Evolutionary conservation across 2,797 vertebrate genomes (phyloP).

Genomic region (Gymnopithys bicolor): DNA sequence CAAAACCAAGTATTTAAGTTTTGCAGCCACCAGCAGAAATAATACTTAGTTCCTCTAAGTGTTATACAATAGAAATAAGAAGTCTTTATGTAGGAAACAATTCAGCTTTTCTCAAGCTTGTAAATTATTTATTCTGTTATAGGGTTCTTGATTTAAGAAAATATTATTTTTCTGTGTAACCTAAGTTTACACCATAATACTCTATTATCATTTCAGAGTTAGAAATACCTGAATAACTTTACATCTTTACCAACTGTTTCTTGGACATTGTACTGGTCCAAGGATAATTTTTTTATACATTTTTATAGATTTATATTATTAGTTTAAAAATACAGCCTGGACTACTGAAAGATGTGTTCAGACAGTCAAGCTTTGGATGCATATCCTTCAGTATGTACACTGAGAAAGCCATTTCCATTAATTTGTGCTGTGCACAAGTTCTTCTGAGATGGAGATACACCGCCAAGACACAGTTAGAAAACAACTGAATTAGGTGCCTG

Average conservation of each 20-base stretch:
- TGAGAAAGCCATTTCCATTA: slow-evolving; percentile 13
- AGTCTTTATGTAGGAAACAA: neutral
- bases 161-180: neutral
- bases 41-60: neutral
- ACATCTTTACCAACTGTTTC: neutral
- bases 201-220: neutral
- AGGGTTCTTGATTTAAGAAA: neutral
- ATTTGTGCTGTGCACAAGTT: slow-evolving; percentile 72
- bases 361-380: neutral
- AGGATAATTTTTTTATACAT: neutral
- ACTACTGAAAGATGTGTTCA: slow-evolving; percentile 13
- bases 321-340: slow-evolving; percentile 27
- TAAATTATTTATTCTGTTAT: slow-evolving; percentile 29
- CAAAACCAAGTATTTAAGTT: neutral
- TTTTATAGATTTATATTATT: slow-evolving; percentile 38
- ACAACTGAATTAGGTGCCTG: neutral
- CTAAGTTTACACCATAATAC: neutral
- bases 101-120: neutral
- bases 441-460: slow-evolving; percentile 38
- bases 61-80: neutral
- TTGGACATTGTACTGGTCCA: slow-evolving; percentile 1
- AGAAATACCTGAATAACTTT: neutral
- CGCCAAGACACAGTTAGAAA: neutral
- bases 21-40: neutral
- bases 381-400: neutral